Conservation (phyloP, 1,140 invertebrate species). For the Drosophila sulfurigaster region DNA sequence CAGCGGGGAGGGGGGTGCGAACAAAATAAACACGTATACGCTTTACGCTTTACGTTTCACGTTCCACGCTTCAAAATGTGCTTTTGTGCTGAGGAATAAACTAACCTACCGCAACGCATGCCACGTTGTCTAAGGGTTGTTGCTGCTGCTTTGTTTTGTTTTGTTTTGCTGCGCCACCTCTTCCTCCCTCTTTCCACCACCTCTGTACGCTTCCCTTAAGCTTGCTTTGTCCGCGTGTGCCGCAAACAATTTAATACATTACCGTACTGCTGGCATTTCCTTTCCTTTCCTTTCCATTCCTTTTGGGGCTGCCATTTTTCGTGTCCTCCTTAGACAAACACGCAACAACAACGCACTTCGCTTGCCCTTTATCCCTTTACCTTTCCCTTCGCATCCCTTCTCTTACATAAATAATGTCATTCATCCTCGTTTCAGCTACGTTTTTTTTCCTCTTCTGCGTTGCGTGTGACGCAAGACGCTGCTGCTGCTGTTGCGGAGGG, state of each 20-base stretch:
- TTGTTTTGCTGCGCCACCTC: too few species aligned
- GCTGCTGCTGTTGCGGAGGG: background rate
- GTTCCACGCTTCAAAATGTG: too few species aligned
- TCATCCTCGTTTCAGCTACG: constrained; percentile 60
- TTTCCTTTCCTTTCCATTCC: constrained; percentile 62
- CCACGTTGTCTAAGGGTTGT: constrained; percentile 71
- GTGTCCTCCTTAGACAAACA: constrained; percentile 21
- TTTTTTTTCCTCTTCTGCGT: constrained; percentile 29
- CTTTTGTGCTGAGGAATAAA: background rate
- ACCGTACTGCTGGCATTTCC: constrained; percentile 69
- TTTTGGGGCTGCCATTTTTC: constrained; percentile 47
- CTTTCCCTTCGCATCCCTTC: background rate
- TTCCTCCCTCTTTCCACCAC: background rate
- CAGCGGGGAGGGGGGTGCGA: background rate
- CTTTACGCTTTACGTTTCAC: too few species aligned
- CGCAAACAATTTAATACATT: constrained; percentile 79
- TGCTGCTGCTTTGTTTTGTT: constrained; percentile 3
- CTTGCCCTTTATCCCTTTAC: background rate
- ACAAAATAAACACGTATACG: too few species aligned
- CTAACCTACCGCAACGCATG: constrained; percentile 80
- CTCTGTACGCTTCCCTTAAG: too few species aligned
- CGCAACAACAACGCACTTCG: constrained; percentile 14
- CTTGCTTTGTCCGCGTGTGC: background rate
- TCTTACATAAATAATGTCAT: constrained; percentile 72
- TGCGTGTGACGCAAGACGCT: constrained; percentile 8